Conservation (phyloP, 2,888 invertebrate species). For the Oscheius sp. region DNA sequence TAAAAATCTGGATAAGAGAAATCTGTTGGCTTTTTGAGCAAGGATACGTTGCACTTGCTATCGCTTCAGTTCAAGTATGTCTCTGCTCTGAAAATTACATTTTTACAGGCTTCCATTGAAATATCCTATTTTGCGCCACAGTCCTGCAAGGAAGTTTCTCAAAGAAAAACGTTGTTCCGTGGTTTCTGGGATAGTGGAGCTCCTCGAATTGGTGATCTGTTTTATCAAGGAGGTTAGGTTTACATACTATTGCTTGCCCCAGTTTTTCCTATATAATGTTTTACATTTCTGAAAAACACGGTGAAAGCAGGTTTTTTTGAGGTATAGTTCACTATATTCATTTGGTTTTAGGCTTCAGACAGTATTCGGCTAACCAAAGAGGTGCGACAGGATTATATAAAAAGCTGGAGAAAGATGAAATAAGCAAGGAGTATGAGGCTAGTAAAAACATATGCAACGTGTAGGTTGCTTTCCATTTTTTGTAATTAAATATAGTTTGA, state of each 20-base stretch:
- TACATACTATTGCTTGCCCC: background rate
- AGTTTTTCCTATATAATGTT: too few relatives aligned
- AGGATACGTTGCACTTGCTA: slow-evolving; percentile 14
- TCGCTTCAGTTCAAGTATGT: slow-evolving; percentile 36
- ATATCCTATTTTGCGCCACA: background rate
- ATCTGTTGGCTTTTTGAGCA: slow-evolving; percentile 9
- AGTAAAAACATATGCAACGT: background rate
- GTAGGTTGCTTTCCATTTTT: background rate
- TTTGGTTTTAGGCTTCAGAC: background rate
- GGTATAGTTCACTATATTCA: background rate
- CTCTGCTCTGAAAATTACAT: too few relatives aligned
- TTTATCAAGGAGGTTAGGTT: slow-evolving; percentile 5
- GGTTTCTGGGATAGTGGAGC: slow-evolving; percentile 15
- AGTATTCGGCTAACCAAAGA: background rate
- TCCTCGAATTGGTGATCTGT: slow-evolving; percentile 28
- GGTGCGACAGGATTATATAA: background rate
- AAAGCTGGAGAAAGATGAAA: background rate
- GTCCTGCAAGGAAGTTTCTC: background rate
- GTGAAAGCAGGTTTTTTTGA: background rate
- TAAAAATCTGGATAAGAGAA: slow-evolving; percentile 23
- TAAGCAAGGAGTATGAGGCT: background rate
- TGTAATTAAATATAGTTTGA: background rate
- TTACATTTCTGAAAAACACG: too few relatives aligned
- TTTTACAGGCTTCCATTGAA: slow-evolving; percentile 27
- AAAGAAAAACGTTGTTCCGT: background rate